phyloP scores from a whole-genome alignment of 2,888 invertebrate genomes.

The Hetaerina titia region DNA sequence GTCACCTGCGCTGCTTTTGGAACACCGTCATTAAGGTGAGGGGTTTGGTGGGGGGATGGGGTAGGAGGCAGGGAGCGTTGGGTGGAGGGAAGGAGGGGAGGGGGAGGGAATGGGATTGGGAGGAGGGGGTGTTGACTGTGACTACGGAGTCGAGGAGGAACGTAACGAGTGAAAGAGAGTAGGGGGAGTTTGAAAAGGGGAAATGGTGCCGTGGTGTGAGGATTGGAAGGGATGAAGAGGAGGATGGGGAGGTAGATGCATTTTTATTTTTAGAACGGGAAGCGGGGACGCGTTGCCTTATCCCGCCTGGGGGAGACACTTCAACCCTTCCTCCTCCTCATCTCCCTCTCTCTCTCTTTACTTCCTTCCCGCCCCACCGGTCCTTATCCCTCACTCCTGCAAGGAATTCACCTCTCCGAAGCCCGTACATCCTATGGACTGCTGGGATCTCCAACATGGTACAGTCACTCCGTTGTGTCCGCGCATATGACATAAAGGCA shows the following conservation, averaged over 20 bases:
- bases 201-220: neutral
- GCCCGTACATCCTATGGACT: neutral
- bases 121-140: neutral
- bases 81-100: neutral
- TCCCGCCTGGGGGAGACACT: constrained; percentile 25
- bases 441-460: neutral
- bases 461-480: neutral
- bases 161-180: neutral
- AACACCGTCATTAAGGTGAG: constrained; percentile 54
- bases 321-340: neutral
- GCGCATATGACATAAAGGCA: neutral
- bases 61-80: neutral
- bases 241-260: constrained; percentile 35
- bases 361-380: neutral
- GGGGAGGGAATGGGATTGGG: neutral
- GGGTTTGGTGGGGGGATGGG: neutral
- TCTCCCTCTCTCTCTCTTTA: neutral
- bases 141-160: neutral
- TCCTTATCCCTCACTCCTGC: too few species aligned
- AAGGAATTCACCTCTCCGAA: neutral
- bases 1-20: constrained; percentile 66
- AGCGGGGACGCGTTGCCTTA: constrained; percentile 39
- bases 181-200: too few species aligned
- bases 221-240: neutral
- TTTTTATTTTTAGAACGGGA: constrained; percentile 58